Evolutionary conservation across 2,797 vertebrate species (phyloP).

Genomic region (Amazona finschi): DNA sequence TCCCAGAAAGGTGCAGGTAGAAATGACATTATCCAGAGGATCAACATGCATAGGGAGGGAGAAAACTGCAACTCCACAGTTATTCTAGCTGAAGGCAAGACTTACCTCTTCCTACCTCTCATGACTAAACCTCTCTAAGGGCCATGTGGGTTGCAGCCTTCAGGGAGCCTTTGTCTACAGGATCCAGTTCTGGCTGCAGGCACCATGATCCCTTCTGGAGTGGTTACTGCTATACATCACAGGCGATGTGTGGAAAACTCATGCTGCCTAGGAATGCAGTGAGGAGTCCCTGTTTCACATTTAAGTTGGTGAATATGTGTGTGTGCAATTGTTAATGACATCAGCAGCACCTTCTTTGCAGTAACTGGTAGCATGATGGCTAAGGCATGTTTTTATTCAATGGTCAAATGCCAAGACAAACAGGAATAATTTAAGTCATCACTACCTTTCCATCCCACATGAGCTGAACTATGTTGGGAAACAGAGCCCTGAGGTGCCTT

Average conservation of each 20-base stretch:
- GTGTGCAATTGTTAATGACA: background rate
- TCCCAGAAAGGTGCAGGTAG: background rate
- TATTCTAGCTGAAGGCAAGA: background rate
- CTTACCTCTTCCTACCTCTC: background rate
- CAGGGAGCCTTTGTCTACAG: background rate
- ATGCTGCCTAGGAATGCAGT: background rate
- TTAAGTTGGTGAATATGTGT: background rate
- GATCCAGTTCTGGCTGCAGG: background rate
- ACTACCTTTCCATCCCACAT: background rate
- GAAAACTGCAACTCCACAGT: background rate
- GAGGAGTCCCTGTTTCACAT: background rate
- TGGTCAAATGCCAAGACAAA: constrained; percentile 24
- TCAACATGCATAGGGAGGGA: background rate
- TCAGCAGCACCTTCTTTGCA: background rate
- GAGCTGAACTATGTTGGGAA: background rate
- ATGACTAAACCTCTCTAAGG: background rate
- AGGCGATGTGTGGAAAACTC: background rate
- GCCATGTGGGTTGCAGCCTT: background rate
- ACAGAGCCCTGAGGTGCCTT: background rate
- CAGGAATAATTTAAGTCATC: background rate
- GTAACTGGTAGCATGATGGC: background rate
- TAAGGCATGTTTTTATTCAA: background rate
- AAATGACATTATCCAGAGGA: background rate
- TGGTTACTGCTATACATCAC: background rate
- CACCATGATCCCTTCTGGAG: background rate